Evolutionary conservation across 2,888 invertebrate species (phyloP), one percentile per base, ranked within the genome.

Genomic region (Nematopogon swammerdamellus): DNA sequence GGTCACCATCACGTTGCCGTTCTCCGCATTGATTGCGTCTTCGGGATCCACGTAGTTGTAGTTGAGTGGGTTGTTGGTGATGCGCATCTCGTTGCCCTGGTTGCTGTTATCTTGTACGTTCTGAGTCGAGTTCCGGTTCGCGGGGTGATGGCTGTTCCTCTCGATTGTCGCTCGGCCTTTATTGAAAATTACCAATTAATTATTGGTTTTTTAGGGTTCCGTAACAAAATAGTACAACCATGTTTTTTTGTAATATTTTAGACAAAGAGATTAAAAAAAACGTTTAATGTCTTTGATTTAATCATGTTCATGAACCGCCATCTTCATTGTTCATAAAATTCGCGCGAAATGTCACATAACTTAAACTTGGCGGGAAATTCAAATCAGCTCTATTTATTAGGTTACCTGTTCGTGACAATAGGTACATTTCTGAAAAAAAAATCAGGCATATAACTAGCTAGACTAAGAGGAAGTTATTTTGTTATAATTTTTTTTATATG

Each of bases 21-120:
- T 70, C 56, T 74, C 76, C 8, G 51, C 52, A 14, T 68, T 66
- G 50, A 82, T 81, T 8, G 84, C 83, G 64, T 86, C 85, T 36
- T 85, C 85, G 0, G 86, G 86, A 57, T 85, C 85, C 18, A 83
- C 83, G 63, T 88, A 89, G 66, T 85, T 88, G 61, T 80, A 80
- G 67, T 81, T 88, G 57, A 91, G 80, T 0, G 92, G 92, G 70
- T 92, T 91, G 52, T 85, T 81, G 19, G 91, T 92, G 56, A 92
- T 91, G 52, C 91, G 80, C 72, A 92, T 90, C 68, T 86, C 76
- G 53, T 69, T 62, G 60, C 67, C 68, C 56, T 77, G 61, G 62
- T 77, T 64, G 53, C 63, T 58, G 52, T 62, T 72, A 55, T 64
- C 62, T 53, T 63, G 57, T 43, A 55, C 56, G 52, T 55, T 57